Evolutionary conservation across 2,113 vertebrate species (phyloP).

Genomic region (Cephalophus harveyi): DNA sequence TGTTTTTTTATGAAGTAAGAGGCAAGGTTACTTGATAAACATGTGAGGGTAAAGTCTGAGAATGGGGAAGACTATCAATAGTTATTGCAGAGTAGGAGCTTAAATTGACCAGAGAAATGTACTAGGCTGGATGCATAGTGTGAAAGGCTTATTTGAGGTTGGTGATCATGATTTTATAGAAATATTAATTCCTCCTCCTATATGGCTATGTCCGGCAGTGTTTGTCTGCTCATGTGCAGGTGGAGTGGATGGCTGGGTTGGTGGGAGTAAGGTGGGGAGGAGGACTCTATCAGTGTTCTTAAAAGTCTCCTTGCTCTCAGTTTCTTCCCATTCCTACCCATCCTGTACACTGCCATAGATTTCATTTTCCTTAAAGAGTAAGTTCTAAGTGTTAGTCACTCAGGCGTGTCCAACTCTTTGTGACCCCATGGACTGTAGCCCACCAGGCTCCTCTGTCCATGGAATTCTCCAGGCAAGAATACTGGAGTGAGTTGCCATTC

Average conservation of each 20-base stretch:
- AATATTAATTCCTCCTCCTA: not conserved
- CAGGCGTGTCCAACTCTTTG: not conserved
- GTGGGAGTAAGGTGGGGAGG: not conserved
- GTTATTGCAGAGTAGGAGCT: not conserved
- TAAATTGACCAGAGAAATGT: not conserved
- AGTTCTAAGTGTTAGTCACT: not conserved
- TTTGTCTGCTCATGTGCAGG: not conserved
- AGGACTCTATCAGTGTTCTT: not conserved
- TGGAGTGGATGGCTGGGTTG: not conserved
- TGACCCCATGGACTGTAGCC: not conserved
- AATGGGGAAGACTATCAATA: constrained; percentile 16
- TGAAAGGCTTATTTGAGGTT: not conserved
- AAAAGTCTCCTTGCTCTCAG: not conserved
- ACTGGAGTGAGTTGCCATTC: no score
- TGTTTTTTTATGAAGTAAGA: constrained; percentile 9
- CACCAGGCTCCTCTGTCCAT: not conserved
- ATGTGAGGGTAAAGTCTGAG: not conserved
- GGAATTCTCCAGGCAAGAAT: not conserved
- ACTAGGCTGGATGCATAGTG: not conserved
- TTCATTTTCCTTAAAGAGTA: not conserved
- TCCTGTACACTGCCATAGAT: not conserved
- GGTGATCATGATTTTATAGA: not conserved
- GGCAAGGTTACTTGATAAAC: constrained; percentile 23
- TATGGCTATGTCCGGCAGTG: not conserved
- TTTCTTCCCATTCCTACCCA: not conserved